These are phyloP conservation scores for Novumbra hubbsi DNA, from an alignment of 2,797 vertebrate species.

Conservation along the genomic window DNA sequence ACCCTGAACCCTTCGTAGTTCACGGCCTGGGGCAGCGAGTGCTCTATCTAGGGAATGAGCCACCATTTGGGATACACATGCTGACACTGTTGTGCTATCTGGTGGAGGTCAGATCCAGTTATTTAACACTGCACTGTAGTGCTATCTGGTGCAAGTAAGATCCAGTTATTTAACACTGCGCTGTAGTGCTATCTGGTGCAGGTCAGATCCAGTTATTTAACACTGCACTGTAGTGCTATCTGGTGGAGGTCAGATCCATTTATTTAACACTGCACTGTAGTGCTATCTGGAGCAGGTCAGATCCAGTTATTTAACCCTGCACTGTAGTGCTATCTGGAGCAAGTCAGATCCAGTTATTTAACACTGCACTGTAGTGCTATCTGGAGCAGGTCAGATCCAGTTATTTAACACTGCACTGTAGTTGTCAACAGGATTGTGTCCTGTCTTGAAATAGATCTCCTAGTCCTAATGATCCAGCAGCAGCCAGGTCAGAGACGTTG, in stretches of 20 bases:
- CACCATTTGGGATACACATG: neutral
- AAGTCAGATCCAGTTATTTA: neutral
- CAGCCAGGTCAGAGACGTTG: too few relatives aligned
- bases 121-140: conserved; percentile 13
- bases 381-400: neutral
- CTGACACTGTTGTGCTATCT: neutral
- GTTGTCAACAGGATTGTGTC: conserved; percentile 45
- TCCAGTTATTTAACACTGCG: neutral
- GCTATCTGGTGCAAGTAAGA: neutral
- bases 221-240: neutral
- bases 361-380: neutral
- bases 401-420: conserved; percentile 12
- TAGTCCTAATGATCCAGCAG: neutral
- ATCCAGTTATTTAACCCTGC: neutral
- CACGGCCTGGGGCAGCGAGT: neutral
- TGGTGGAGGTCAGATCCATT: neutral
- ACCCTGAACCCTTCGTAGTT: neutral
- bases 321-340: neutral
- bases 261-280: conserved; percentile 2
- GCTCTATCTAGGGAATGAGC: neutral
- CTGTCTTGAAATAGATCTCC: conserved; percentile 54
- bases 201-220: neutral
- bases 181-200: neutral
- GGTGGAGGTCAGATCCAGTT: neutral
- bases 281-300: neutral